Base-by-base conservation (phyloP, 2,113 vertebrate genomes). In the Mola mola region DNA sequence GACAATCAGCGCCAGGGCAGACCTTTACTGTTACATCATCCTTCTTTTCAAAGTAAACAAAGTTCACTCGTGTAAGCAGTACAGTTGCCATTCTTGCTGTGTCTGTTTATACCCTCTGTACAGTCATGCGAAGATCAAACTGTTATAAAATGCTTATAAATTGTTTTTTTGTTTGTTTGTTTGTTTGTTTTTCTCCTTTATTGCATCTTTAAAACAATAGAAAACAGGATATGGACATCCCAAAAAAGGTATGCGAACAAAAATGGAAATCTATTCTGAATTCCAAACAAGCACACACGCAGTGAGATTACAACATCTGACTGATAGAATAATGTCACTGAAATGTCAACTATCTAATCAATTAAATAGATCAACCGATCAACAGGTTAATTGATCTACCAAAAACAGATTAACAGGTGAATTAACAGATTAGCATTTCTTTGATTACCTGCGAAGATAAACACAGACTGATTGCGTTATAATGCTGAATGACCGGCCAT, bases 211-310 rank as follows among this genome's bases (percentile, higher is more conserved):
- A n/a, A n/a, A 9, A 62, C 8, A 1, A 0, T 74, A 91, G 88
- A 82, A 79, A 82, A 67, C 72, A 34, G 88, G 66, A 81, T 88
- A 81, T 72, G 82, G 88, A 66, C 75, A 78, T 64, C 77, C 75
- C 66, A 85, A 70, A 79, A 91, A 91, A 90, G 90, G 89, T 91
- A 88, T 19, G 7, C 52, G 8, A 21, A 38, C 19, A 0, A 17
- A 6, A 34, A 13, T 6, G 1, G 2, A 37, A 31, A 31, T 31
- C n/a, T n/a, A n/a, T 31, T 31, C 3, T n/a, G 13, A 37, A 37
- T 31, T 31, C 29, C 7, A 8, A 17, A n/a, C n/a, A n/a, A 38
- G 37, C 3, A 38, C n/a, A 17, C 37, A 38, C 3, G n/a, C n/a
- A n/a, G n/a, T n/a, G n/a, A n/a, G n/a, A n/a, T n/a, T n/a, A n/a